These are phyloP conservation scores for Harmothoe impar DNA, from an alignment of 2,888 invertebrate species.

Conservation along the genomic window DNA sequence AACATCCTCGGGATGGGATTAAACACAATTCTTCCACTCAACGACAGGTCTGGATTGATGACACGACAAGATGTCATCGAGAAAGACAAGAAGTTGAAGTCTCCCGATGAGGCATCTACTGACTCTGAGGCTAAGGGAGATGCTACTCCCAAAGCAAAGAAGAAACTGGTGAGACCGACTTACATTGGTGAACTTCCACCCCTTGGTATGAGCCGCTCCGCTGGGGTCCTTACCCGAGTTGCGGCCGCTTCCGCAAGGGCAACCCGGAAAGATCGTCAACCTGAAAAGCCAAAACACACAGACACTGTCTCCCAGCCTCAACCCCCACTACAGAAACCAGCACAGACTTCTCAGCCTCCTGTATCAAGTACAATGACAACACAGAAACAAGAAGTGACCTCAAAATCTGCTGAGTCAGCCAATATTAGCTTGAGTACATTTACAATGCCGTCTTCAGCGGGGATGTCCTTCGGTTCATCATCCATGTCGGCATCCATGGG, in stretches of 20 bases:
- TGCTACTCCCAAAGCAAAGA: background rate
- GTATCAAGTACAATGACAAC: too few relatives aligned
- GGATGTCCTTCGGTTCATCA: background rate
- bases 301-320: too few relatives aligned
- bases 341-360: too few relatives aligned
- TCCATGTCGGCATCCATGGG: background rate
- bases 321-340: too few relatives aligned
- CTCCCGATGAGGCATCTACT: background rate
- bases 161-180: background rate
- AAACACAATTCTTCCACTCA: conserved; percentile 54
- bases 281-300: background rate
- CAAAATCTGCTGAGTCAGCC: too few relatives aligned
- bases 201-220: background rate
- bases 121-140: background rate
- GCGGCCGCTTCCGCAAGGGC: background rate
- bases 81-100: background rate
- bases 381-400: too few relatives aligned
- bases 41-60: background rate
- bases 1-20: conserved; percentile 59
- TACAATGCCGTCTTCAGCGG: background rate
- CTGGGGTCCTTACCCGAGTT: background rate
- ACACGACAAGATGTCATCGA: conserved; percentile 48
- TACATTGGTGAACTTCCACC: conserved; percentile 51
- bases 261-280: background rate
- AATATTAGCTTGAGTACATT: too few relatives aligned